Base-by-base conservation (phyloP, 2,888 invertebrate genomes). In the Hetaerina titia region DNA sequence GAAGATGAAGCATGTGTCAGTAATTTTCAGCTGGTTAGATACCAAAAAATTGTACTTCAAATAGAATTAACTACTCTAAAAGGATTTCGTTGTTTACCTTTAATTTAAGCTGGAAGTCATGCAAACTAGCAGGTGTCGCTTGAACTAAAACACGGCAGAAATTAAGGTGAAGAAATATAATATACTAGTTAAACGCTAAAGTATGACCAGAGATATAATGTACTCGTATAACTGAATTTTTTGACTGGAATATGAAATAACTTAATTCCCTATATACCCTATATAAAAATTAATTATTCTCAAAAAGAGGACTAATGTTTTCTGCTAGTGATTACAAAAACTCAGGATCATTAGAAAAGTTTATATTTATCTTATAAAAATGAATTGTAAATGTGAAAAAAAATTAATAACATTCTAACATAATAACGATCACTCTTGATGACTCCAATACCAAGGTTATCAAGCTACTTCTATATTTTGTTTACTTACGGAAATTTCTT, bases 41-140 rank as follows among this genome's bases (percentile, higher is more conserved):
- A n/a, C 60, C 58, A 8, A 60, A 15, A 31, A 25, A 58, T 57
- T 90, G 57, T n/a, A 25, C n/a, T 19, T 25, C 19, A 13, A n/a
- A 57, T 11, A 90, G n/a, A 22, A 57, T n/a, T n/a, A 57, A 57
- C 56, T 6, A 25, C 25, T 25, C 63, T 90, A 90, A 90, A 90
- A 90, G 90, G 90, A 90, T 90, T 90, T 63, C 45, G 45, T 31
- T 90, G 90, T 90, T 90, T 90, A 45, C 64, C 64, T 90, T 90
- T 90, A 57, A 90, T 90, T 90, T 45, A 45, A 90, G 64, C 90
- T 31, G 45, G 45, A 64, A 90, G 90, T 90, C 17, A 90, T 31
- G 31, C 90, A 64, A 31, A 90, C 64, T 25, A 56, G 45, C n/a
- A 19, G 22, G 19, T 4, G 45, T 31, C 31, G 31, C 19, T 90